Percentiles rank a stretch among this genome's conserved stretches.
phyloP scores from a whole-genome alignment of 2,113 vertebrate species.

The Syngnathoides biaculeatus region DNA sequence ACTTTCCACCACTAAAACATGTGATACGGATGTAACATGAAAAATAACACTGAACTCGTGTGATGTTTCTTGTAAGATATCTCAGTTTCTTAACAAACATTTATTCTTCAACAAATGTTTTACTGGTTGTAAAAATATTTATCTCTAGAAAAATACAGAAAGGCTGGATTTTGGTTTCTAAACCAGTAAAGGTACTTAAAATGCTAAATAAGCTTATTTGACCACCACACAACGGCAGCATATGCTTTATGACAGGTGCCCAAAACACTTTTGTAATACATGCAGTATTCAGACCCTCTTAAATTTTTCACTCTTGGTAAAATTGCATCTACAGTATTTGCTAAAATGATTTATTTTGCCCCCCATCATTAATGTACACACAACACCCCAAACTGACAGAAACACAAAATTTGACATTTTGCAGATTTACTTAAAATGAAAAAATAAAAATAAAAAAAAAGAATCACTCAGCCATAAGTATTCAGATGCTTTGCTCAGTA shows the following conservation, averaged over 20 bases:
- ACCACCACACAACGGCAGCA: not conserved
- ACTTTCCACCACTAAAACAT: not conserved
- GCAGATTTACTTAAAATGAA: too few species aligned
- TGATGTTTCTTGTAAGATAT: not conserved
- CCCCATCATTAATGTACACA: too few species aligned
- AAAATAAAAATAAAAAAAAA: too few species aligned
- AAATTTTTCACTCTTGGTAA: too few species aligned
- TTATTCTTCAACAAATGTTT: conserved; percentile 23
- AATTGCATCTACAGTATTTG: too few species aligned
- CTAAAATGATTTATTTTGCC: too few species aligned
- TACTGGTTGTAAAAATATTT: conserved; percentile 56
- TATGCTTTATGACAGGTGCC: not conserved
- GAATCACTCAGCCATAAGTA: too few species aligned
- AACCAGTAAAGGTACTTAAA: conserved; percentile 13
- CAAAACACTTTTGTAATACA: not conserved
- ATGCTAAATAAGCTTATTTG: not conserved
- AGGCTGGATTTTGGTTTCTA: conserved; percentile 10
- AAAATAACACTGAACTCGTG: not conserved
- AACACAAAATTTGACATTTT: too few species aligned
- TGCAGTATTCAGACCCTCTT: not conserved
- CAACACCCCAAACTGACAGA: too few species aligned
- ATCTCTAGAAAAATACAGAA: conserved; percentile 33
- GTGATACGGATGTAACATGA: not conserved
- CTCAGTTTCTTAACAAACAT: not conserved
- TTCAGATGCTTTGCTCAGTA: too few species aligned